Percentiles rank a stretch among this genome's conserved stretches.
Conservation (phyloP, 2,113 vertebrate species). For the Mesitornis unicolor region DNA sequence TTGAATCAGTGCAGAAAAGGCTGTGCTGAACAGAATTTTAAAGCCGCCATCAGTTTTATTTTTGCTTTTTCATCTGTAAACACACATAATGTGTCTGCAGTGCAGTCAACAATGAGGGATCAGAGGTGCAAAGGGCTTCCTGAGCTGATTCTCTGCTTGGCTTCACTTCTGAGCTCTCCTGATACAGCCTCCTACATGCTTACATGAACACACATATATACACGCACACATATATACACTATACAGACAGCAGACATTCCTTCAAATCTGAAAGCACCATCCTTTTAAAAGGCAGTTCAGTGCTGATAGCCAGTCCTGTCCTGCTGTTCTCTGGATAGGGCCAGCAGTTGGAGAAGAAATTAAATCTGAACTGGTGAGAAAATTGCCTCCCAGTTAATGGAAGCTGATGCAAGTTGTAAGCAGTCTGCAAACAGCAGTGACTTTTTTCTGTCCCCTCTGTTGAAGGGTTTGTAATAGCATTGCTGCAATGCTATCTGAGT, state of each 20-base stretch:
- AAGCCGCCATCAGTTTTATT: conserved; percentile 4
- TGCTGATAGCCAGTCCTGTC: neutral
- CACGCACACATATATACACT: fast-evolving
- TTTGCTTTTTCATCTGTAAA: conserved; percentile 47
- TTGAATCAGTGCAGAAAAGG: conserved; percentile 42
- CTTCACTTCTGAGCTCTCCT: neutral
- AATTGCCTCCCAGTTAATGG: conserved; percentile 1
- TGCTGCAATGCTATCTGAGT: neutral
- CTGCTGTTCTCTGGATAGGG: neutral
- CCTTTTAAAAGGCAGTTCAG: neutral
- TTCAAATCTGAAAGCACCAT: neutral
- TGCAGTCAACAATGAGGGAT: neutral
- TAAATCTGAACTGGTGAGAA: neutral
- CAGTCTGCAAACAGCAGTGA: neutral
- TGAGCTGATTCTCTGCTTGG: conserved; percentile 7
- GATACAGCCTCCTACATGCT: neutral
- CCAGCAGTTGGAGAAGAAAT: neutral
- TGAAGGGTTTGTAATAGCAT: neutral
- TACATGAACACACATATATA: neutral
- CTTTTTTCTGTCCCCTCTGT: neutral
- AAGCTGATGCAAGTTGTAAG: neutral
- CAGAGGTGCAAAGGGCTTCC: conserved; percentile 27
- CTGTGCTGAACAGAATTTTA: conserved; percentile 53
- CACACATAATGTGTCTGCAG: neutral
- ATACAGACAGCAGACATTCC: neutral